phyloP scores from a whole-genome alignment of 2,797 vertebrate genomes.

The Anguilla anguilla region DNA sequence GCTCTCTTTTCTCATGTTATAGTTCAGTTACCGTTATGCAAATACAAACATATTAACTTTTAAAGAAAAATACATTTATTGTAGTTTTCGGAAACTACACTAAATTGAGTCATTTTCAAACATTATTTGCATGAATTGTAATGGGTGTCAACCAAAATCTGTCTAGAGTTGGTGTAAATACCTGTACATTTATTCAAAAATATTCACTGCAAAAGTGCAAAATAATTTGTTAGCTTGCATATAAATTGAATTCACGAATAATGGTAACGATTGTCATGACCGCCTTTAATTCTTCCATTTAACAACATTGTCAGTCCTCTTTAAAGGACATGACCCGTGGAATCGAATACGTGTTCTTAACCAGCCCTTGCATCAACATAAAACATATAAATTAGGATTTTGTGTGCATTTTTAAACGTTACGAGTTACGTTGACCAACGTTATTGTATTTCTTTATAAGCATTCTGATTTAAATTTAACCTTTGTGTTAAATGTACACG shows the following conservation, averaged over 20 bases:
- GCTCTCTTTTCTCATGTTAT: background rate
- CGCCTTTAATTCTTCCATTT: background rate
- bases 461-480: background rate
- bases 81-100: background rate
- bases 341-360: background rate
- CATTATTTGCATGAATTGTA: background rate
- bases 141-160: background rate
- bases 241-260: background rate
- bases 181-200: too few species aligned
- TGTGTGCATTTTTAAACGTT: background rate
- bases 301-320: background rate
- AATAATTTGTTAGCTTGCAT: background rate
- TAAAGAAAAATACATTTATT: background rate
- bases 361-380: background rate
- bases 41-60: background rate
- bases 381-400: background rate
- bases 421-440: background rate
- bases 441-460: background rate
- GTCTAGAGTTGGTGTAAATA: too few species aligned
- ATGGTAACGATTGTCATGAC: background rate
- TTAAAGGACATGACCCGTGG: background rate
- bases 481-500: background rate
- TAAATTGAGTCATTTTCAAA: background rate
- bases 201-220: background rate
- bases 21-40: background rate